Percentiles rank a stretch among this genome's conserved stretches.
These are phyloP conservation scores for Cyclophora albipunctata DNA, from an alignment of 2,888 invertebrate genomes.

Conservation along the genomic window DNA sequence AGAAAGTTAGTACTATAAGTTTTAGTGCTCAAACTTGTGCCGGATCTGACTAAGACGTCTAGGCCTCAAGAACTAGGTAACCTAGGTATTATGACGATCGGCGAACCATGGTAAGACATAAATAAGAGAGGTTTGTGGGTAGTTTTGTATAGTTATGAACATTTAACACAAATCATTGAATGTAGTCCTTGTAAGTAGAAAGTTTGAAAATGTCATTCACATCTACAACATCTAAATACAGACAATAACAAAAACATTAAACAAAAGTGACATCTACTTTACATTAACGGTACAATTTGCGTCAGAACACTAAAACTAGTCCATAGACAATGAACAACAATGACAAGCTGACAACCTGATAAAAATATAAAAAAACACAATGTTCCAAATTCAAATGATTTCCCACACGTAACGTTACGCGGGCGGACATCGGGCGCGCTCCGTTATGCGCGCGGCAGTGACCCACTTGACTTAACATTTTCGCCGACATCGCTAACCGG, in stretches of 20 bases:
- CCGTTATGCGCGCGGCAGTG: slow-evolving; percentile 74
- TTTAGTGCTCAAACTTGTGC: neutral
- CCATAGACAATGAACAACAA: slow-evolving; percentile 61
- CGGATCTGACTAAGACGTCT: no score
- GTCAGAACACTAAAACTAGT: slow-evolving; percentile 44
- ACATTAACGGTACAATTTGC: slow-evolving; percentile 28
- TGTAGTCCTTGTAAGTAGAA: no score
- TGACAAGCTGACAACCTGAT: slow-evolving; percentile 49
- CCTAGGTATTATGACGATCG: no score
- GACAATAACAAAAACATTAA: no score
- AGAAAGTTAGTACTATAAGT: neutral
- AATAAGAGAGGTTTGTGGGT: no score
- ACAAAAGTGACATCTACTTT: no score
- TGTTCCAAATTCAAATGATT: slow-evolving; percentile 74
- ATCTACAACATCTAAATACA: no score
- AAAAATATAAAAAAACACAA: slow-evolving; percentile 56
- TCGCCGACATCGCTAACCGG: slow-evolving; percentile 46
- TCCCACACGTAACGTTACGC: slow-evolving; percentile 76
- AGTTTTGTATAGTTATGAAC: no score
- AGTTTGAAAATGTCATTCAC: no score
- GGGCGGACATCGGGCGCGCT: slow-evolving; percentile 68
- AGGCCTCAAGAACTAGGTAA: no score
- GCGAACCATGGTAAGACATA: no score
- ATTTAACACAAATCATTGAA: no score
- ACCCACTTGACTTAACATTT: slow-evolving; percentile 58